A percentile compares a stretch with the other conserved stretches of the same genome.
Conservation (phyloP, 2,888 invertebrate species). For the Steinernema carpocapsae region DNA sequence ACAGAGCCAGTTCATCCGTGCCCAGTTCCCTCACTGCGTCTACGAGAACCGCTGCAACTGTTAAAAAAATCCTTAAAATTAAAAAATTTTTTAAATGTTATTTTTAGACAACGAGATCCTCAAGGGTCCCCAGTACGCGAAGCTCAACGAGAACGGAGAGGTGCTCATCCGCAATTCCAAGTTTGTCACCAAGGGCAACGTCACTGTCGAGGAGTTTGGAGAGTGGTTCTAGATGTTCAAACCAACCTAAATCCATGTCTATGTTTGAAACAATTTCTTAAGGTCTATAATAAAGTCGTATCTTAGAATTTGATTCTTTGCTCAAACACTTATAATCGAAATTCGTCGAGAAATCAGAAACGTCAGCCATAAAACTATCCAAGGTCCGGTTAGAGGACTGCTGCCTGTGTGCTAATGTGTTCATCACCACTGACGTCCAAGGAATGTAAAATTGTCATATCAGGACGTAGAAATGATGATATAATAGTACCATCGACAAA, state of each 20-base stretch:
- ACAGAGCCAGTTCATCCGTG: slow-evolving; percentile 22
- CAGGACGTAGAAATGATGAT: not conserved
- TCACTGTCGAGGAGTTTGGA: not conserved
- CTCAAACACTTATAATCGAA: no score
- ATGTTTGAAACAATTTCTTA: not conserved
- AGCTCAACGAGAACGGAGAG: not conserved
- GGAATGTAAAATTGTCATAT: slow-evolving; percentile 1
- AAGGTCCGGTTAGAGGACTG: no score
- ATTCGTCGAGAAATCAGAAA: no score
- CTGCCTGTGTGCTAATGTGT: no score
- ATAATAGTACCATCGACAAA: slow-evolving; percentile 9
- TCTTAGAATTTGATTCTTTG: no score
- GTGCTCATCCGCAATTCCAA: not conserved
- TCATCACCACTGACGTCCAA: no score
- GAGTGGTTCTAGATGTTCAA: slow-evolving; percentile 19
- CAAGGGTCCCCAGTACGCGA: not conserved
- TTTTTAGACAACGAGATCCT: no score
- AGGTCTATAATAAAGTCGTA: no score
- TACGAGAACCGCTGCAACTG: slow-evolving; percentile 24
- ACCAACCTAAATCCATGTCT: not conserved
- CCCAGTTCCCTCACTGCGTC: slow-evolving; percentile 28
- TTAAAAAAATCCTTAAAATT: not conserved
- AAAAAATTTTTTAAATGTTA: not conserved
- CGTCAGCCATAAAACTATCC: no score
- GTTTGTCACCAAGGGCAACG: not conserved